Conservation (phyloP, 2,797 vertebrate genomes). For the Poeciliopsis infans region DNA sequence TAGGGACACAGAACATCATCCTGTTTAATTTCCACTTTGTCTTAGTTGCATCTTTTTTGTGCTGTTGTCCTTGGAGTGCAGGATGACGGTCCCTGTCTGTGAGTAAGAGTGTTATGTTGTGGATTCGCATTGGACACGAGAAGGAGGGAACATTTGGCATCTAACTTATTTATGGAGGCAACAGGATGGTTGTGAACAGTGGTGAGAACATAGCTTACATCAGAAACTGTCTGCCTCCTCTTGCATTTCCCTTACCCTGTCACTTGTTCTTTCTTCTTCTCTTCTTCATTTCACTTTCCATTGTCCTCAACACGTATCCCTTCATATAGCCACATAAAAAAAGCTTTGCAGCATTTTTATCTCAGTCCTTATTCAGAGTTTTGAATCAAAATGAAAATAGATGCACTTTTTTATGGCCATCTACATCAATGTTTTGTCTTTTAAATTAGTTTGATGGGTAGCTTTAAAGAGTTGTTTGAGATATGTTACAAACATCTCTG, state of each 20-base stretch:
- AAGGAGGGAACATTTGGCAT: constrained; percentile 72
- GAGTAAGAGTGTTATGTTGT: constrained; percentile 20
- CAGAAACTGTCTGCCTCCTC: constrained; percentile 65
- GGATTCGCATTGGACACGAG: constrained; percentile 37
- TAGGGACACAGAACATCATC: constrained; percentile 9
- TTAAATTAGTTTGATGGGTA: background rate
- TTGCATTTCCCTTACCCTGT: constrained; percentile 60
- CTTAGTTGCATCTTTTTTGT: background rate
- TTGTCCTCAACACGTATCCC: constrained; percentile 25
- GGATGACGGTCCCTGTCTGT: constrained; percentile 16
- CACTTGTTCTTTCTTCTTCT: constrained; percentile 51
- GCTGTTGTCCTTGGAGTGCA: constrained; percentile 3
- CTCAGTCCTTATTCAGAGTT: background rate
- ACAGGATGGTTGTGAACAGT: constrained; percentile 70
- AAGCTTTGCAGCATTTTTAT: constrained; percentile 1
- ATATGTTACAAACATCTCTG: constrained; percentile 2
- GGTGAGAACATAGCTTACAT: constrained; percentile 70
- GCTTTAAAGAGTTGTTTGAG: constrained; percentile 6
- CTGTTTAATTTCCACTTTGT: constrained; percentile 19
- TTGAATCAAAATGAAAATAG: background rate
- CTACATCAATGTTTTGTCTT: background rate
- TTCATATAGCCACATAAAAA: background rate
- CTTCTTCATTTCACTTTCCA: constrained; percentile 19
- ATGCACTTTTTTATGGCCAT: background rate
- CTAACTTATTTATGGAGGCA: constrained; percentile 74